Conservation (phyloP, 2,797 vertebrate species). For the Muscicapa striata region DNA sequence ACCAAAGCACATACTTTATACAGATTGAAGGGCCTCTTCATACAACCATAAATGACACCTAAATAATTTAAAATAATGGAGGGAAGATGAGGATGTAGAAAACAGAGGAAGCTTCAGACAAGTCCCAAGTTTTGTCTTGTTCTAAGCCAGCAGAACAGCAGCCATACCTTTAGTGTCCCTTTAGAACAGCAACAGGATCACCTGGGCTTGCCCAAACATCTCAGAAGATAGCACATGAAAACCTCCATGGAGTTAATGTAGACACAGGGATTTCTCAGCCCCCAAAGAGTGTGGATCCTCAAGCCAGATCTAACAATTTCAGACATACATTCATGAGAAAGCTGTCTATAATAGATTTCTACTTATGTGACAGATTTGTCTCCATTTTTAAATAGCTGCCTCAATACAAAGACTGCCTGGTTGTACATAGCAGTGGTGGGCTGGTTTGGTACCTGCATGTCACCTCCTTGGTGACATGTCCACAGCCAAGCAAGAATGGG, state of each 20-base stretch:
- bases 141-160: neutral
- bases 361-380: neutral
- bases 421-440: accelerated
- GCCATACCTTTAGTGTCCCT: neutral
- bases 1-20: neutral
- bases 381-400: neutral
- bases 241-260: neutral
- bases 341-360: neutral
- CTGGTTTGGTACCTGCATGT: neutral
- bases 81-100: neutral
- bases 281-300: neutral
- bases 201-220: neutral
- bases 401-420: neutral
- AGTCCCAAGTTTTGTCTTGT: neutral
- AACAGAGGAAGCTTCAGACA: neutral
- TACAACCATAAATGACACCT: neutral
- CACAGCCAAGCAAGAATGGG: neutral
- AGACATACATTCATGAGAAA: neutral
- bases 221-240: neutral
- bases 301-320: neutral
- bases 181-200: neutral
- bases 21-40: neutral
- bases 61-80: neutral
- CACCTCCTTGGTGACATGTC: neutral
- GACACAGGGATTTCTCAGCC: neutral